These are phyloP conservation scores for Bursaphelenchus mucronatus DNA, from an alignment of 1,140 invertebrate species.

Conservation along the genomic window DNA sequence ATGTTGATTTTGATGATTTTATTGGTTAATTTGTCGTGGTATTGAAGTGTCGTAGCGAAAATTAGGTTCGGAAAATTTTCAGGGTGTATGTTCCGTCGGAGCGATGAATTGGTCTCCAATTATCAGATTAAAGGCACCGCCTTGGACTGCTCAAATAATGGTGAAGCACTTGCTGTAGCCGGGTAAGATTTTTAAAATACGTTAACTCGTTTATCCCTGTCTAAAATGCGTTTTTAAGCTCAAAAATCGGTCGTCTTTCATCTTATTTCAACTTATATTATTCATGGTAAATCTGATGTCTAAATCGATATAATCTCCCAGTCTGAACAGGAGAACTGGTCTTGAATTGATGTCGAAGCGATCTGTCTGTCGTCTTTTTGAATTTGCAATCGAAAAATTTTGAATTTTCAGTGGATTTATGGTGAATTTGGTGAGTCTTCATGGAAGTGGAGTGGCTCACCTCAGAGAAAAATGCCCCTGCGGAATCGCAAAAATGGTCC, in stretches of 20 bases:
- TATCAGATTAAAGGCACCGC: conserved; percentile 22
- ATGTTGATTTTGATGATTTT: no score
- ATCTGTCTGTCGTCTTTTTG: neutral
- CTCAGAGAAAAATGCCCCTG: no score
- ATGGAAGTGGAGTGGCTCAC: no score
- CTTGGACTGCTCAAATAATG: conserved; percentile 29
- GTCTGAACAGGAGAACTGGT: conserved; percentile 26
- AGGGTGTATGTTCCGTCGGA: conserved; percentile 7
- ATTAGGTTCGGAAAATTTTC: conserved; percentile 4
- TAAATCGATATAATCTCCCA: conserved; percentile 31
- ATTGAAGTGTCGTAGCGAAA: neutral
- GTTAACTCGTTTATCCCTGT: neutral
- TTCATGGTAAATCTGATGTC: conserved; percentile 31
- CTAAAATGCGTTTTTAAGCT: neutral
- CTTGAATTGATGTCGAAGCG: conserved; percentile 31
- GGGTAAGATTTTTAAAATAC: conserved; percentile 25
- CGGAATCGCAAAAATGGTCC: no score
- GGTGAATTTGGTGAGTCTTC: no score
- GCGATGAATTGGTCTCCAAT: neutral
- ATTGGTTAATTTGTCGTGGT: neutral
- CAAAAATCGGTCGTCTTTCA: neutral
- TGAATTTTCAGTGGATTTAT: no score
- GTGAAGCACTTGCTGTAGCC: conserved; percentile 25
- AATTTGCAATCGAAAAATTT: no score
- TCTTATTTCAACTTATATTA: conserved; percentile 16